A percentile compares a stretch with the other conserved stretches of the same genome.
Evolutionary conservation across 2,888 invertebrate genomes (phyloP).

Genomic region (Archaeoteleia sp.): DNA sequence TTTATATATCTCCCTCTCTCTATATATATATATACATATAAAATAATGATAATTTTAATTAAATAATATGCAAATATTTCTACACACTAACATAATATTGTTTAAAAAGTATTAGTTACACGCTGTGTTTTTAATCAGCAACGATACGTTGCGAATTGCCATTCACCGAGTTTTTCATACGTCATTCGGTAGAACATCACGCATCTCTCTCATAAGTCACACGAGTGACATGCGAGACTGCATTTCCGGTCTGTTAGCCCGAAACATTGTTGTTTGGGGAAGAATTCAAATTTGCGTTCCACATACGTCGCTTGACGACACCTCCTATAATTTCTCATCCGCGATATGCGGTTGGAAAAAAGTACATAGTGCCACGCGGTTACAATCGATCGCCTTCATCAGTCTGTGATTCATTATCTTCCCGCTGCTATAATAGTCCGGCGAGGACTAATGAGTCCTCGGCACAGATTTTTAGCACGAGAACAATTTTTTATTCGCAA

Average conservation of each 20-base stretch:
- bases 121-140: too few relatives aligned
- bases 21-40: too few relatives aligned
- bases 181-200: neutral
- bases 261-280: slow-evolving; percentile 31
- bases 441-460: slow-evolving; percentile 14
- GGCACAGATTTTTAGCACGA: neutral
- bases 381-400: slow-evolving; percentile 35
- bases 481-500: too few relatives aligned
- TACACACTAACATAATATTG: too few relatives aligned
- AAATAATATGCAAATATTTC: too few relatives aligned
- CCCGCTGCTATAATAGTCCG: slow-evolving; percentile 6
- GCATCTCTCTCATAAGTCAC: slow-evolving; percentile 5
- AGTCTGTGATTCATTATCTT: slow-evolving; percentile 32
- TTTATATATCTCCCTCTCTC: too few relatives aligned
- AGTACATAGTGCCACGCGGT: slow-evolving; percentile 25
- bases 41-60: too few relatives aligned
- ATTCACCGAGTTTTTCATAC: neutral
- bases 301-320: slow-evolving; percentile 32
- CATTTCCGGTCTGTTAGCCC: slow-evolving; percentile 18
- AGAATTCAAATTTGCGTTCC: slow-evolving; percentile 33
- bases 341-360: slow-evolving; percentile 25
- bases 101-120: too few relatives aligned
- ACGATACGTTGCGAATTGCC: too few relatives aligned
- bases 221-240: slow-evolving; percentile 3
- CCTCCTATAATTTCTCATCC: slow-evolving; percentile 28